Conservation (phyloP, 2,113 vertebrate species). For the Sinocyclocheilus maitianheensis region DNA sequence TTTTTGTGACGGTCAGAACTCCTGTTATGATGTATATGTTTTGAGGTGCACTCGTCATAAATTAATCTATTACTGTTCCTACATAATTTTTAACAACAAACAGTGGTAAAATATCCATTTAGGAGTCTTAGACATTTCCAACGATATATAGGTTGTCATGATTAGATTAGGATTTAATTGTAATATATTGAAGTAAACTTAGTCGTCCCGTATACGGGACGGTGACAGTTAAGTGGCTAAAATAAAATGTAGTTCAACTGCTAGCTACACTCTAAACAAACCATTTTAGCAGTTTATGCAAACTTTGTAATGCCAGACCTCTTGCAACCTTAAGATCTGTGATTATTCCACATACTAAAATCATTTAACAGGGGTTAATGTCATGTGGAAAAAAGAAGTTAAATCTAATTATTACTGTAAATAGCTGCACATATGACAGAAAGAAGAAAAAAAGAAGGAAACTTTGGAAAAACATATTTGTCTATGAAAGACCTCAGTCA, state of each 20-base stretch:
- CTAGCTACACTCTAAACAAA: not conserved
- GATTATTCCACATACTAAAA: slow-evolving; percentile 32
- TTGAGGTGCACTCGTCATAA: too few species aligned
- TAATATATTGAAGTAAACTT: too few species aligned
- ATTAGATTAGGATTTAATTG: too few species aligned
- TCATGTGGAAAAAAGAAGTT: slow-evolving; percentile 21
- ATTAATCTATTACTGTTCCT: too few species aligned
- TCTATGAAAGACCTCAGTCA: not conserved
- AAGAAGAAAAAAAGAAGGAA: not conserved
- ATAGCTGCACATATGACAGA: not conserved
- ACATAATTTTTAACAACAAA: too few species aligned
- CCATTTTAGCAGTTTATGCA: not conserved
- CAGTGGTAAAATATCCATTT: too few species aligned
- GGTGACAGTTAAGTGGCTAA: too few species aligned
- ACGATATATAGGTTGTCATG: too few species aligned
- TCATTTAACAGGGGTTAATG: slow-evolving; percentile 45
- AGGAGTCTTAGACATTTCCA: too few species aligned
- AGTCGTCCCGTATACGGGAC: too few species aligned
- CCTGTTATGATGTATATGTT: too few species aligned
- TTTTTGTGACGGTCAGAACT: too few species aligned
- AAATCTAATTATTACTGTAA: slow-evolving; percentile 32
- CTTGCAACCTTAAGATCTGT: slow-evolving; percentile 22
- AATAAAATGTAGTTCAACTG: not conserved
- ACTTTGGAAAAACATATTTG: slow-evolving; percentile 1
- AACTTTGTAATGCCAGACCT: slow-evolving; percentile 8